phyloP scores from a whole-genome alignment of 1,140 invertebrate species.

The Pemphigus obesinymphae region DNA sequence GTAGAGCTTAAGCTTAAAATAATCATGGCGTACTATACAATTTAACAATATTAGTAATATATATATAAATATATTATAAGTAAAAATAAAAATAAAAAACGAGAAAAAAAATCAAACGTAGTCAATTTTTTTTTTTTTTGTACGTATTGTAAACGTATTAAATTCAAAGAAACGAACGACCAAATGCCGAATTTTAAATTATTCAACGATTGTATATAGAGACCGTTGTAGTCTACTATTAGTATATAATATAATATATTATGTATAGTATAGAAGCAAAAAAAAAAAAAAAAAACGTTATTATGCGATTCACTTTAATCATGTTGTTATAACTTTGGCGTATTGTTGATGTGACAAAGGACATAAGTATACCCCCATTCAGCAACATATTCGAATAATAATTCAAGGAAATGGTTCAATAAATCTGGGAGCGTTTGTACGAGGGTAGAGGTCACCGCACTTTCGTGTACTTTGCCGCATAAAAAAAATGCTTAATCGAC shows the following conservation, averaged over 20 bases:
- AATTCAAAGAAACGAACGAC: too few species aligned
- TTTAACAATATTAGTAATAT: too few species aligned
- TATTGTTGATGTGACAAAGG: background rate
- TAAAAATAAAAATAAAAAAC: too few species aligned
- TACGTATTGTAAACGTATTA: too few species aligned
- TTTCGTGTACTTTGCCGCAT: background rate
- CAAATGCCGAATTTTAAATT: too few species aligned
- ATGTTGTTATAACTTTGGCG: background rate
- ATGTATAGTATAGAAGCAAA: too few species aligned
- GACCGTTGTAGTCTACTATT: background rate
- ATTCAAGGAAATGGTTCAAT: slow-evolving; percentile 1
- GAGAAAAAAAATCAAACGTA: too few species aligned
- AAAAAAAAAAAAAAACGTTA: background rate
- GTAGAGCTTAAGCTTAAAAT: too few species aligned
- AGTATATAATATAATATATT: background rate
- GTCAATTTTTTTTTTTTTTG: too few species aligned
- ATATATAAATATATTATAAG: too few species aligned
- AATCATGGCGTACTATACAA: too few species aligned
- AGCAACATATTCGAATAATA: background rate
- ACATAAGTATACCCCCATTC: background rate
- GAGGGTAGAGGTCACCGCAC: background rate
- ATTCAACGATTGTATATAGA: too few species aligned
- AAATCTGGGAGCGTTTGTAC: background rate
- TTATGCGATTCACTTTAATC: background rate
- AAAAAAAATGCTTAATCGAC: slow-evolving; percentile 4